Evolutionary conservation across 2,113 vertebrate species (phyloP), one percentile per base, ranked within the genome.

Genomic region (Sitta europaea): DNA sequence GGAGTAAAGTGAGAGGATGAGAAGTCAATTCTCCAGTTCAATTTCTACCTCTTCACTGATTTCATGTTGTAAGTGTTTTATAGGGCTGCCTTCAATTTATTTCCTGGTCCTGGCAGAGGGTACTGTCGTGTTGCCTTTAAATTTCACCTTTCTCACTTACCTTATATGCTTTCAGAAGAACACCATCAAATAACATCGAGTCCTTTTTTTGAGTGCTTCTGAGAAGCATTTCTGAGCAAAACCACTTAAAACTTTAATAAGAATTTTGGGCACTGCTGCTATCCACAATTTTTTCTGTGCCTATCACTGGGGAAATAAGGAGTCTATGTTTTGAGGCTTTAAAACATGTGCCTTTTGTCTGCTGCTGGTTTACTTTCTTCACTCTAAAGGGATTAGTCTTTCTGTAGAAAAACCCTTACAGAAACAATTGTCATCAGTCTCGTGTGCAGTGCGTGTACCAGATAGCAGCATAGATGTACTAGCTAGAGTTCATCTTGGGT

Each of bases 21-120:
- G 62, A 94, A 97, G 80, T 87, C 71, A 94, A 68, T 91, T 78
- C 63, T 83, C 40, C 36, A 33, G 55, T 95, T 92, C 88, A 86
- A 35, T 93, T 94, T 96, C 86, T 88, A 93, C 36, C 28, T 94
- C 67, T 92, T 92, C 65, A 61, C 45, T 74, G 47, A 83, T 94
- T 84, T 93, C 25, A 18, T 80, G n/a, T 90, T 92, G 66, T 51
- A 74, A 77, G 74, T 62, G 42, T 57, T 73, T 91, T 92, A 35
- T 59, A 70, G 54, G 53, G 33, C 57, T 70, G 43, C 54, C 85
- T 90, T 86, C 36, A 38, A 62, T 71, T 90, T 84, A 66, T 80
- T 77, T 38, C 74, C 68, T 74, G 48, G 31, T 73, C 48, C 59
- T 94, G 25, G 43, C 31, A 88, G 47, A 55, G 2, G n/a, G 9